Conservation (phyloP, 2,888 invertebrate species). For the Adineta ricciae region DNA sequence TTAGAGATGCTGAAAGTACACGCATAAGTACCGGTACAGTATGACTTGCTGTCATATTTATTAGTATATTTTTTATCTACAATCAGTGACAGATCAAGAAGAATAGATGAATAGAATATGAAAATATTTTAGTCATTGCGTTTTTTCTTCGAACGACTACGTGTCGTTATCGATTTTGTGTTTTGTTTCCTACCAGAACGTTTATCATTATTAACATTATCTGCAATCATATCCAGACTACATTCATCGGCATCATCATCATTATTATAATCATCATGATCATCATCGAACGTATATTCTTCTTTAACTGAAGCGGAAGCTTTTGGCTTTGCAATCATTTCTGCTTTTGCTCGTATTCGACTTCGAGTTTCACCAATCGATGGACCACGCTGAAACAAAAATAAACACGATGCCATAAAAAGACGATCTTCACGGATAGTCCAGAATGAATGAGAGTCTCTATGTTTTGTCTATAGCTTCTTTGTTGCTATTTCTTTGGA, state of each 20-base stretch:
- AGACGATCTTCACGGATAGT: too few relatives aligned
- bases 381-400: not conserved
- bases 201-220: not conserved
- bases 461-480: too few relatives aligned
- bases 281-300: not conserved
- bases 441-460: too few relatives aligned
- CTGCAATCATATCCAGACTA: too few relatives aligned
- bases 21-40: not conserved
- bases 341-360: conserved; percentile 1
- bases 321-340: not conserved
- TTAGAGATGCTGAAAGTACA: not conserved
- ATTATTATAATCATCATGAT: not conserved
- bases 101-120: not conserved
- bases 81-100: not conserved
- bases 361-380: conserved; percentile 14
- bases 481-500: too few relatives aligned
- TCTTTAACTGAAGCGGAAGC: not conserved
- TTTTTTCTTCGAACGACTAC: not conserved
- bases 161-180: not conserved
- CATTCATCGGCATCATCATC: not conserved
- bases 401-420: not conserved
- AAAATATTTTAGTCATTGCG: not conserved
- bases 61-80: not conserved
- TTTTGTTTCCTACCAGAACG: not conserved
- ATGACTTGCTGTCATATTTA: not conserved